Base-by-base conservation (phyloP, 2,797 vertebrate genomes). In the Oreochromis grahami region DNA sequence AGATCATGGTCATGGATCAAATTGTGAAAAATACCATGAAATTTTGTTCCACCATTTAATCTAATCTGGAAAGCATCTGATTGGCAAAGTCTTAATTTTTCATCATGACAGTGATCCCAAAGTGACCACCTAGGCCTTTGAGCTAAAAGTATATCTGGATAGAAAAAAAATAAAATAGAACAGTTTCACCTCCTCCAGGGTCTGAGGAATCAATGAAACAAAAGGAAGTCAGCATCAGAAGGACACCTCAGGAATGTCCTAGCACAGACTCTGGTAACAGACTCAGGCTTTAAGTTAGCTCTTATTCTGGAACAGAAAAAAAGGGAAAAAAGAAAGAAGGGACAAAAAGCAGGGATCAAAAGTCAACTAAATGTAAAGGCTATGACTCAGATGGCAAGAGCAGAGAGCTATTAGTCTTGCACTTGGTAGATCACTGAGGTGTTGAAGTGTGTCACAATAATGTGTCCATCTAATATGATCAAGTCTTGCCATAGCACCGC, bases 341-440 rank as follows among this genome's bases (percentile, higher is more conserved):
- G 29, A 0, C 2, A 0, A 53, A 15, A 60, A 7, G 8, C 34
- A 36, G 17, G 58, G 17, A 36, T 63, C 58, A 63, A 36, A 2
- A 36, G 32, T 7, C 10, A 63, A 36, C 17, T 36, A 36, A 12
- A 63, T 63, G 10, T 63, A 63, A 63, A 65, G 34, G 34, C n/a
- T 7, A 15, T 43, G n/a, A 68, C 5, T 24, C n/a, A 43, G n/a
- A 68, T 68, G 21, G 14, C 65, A 43, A 43, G 2, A 70, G 8
- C 1, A 45, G 8, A 8, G 2, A 63, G 65, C 38, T 70, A 45
- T 17, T 70, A 45, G 65, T 26, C 14, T 45, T 19, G 48, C 17
- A 50, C 19, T 50, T 8, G n/a, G 50, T 52, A n/a, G 8, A 52
- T 8, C 19, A 21, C 7, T 52, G 50, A 52, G 50, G 2, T 10